These are phyloP conservation scores for Rhingia rostrata DNA, from an alignment of 2,888 invertebrate species.

Conservation along the genomic window DNA sequence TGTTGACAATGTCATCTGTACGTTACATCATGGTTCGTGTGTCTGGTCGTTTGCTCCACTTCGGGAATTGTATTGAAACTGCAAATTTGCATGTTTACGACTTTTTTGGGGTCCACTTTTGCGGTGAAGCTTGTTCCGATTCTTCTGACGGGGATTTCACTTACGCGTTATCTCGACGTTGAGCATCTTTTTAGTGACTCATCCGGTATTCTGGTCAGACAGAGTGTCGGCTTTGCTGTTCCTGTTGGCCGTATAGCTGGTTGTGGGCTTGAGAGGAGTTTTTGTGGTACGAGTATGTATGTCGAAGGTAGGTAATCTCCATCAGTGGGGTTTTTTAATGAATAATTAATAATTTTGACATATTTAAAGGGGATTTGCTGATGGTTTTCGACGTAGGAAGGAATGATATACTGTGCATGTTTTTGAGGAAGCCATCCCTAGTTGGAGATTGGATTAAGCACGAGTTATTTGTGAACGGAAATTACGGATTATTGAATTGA, in stretches of 20 bases:
- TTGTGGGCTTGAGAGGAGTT: constrained; percentile 47
- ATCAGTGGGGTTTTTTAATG: constrained; percentile 6
- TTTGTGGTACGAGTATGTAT: constrained; percentile 22
- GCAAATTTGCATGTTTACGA: constrained; percentile 68
- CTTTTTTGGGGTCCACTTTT: constrained; percentile 29
- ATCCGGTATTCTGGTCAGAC: constrained; percentile 69
- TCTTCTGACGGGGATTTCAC: constrained; percentile 55
- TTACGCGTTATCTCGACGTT: constrained; percentile 33
- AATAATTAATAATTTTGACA: constrained; percentile 27
- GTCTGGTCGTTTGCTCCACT: constrained; percentile 59
- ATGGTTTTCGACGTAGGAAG: constrained; percentile 12
- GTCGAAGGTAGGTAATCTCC: constrained; percentile 37
- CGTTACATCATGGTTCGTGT: constrained; percentile 67
- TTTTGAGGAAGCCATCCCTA: constrained; percentile 14
- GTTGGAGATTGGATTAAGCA: constrained; percentile 22
- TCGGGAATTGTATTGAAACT: constrained; percentile 61
- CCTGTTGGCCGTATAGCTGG: constrained; percentile 53
- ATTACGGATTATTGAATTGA: background rate
- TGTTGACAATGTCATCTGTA: constrained; percentile 66
- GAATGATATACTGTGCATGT: constrained; percentile 4
- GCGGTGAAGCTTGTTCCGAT: constrained; percentile 39
- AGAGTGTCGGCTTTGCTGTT: constrained; percentile 50
- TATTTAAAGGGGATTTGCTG: constrained; percentile 23
- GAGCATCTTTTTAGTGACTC: constrained; percentile 60
- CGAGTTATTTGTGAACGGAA: background rate